Base-by-base conservation (phyloP, 1,140 invertebrate genomes). In the Aphaenogaster floridana region DNA sequence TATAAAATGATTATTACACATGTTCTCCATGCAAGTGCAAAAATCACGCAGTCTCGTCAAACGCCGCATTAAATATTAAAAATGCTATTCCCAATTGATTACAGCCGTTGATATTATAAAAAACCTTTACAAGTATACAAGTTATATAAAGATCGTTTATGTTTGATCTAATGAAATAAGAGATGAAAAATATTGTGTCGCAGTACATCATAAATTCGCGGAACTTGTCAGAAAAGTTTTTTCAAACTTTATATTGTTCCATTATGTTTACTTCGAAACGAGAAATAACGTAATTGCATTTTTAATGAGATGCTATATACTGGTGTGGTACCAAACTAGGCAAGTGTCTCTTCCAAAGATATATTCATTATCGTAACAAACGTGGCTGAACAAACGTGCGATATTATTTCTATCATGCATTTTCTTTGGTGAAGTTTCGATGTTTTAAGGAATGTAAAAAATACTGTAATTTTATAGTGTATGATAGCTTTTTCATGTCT, bases 51-150 rank as follows among this genome's bases (percentile, higher is more conserved):
- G 13, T 13, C 15, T 45, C 39, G 1, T 21, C 72, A 39, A 52
- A 74, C 8, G n/a, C 71, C 45, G 5, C 4, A 57, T 74, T 74
- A 74, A 74, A 74, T 74, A 74, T 74, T 74, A 28, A 76, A 28
- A 15, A 59, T 42, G n/a, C 36, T 74, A 74, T 39, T 4, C 11
- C 50, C 2, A 72, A 17, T 36, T 72, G 8, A 52, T 5, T 36
- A n/a, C 5, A 52, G 34, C 34, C 39, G 17, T n/a, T 21, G 15
- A 1, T n/a, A 39, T 13, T 4, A 9, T 0, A 42, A 21, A 5
- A 36, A 39, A n/a, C 54, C 17, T 72, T 68, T 45, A 72, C 28
- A n/a, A 4, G 3, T 7, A 15, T 72, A 39, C 15, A 72, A 11
- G 9, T 17, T 1, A 36, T 36, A 28, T 36, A 28, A 72, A 72